A percentile compares a stretch with the other conserved stretches of the same genome.
These are phyloP conservation scores for Orchesellides sinensis DNA, from an alignment of 2,888 invertebrate species.

Conservation along the genomic window DNA sequence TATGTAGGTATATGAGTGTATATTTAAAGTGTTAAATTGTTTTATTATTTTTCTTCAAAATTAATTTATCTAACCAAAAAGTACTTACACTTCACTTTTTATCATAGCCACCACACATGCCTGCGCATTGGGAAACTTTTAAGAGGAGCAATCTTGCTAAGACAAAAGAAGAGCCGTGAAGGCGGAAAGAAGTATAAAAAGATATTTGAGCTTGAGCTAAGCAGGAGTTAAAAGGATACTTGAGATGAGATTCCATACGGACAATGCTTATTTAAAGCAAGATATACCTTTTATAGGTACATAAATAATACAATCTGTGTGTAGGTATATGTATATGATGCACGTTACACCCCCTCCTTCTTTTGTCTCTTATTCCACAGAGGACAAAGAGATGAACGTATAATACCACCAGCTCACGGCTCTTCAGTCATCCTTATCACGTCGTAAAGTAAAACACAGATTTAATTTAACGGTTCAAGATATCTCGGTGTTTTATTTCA, in stretches of 20 bases:
- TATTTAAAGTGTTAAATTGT: conserved; percentile 42
- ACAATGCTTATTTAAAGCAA: no score
- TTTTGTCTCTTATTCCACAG: no score
- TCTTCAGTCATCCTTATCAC: conserved; percentile 59
- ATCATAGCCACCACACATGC: conserved; percentile 51
- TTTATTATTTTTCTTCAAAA: conserved; percentile 38
- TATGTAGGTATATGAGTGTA: background rate
- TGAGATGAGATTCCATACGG: conserved; percentile 7
- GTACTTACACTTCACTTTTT: conserved; percentile 16
- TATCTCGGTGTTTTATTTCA: conserved; percentile 60
- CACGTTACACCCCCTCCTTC: no score
- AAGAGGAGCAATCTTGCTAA: no score
- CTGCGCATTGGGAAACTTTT: conserved; percentile 38
- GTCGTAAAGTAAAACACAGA: conserved; percentile 62
- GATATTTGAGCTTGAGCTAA: background rate
- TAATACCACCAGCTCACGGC: conserved; percentile 15
- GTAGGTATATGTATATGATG: no score
- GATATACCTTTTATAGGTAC: no score
- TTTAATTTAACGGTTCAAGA: conserved; percentile 60
- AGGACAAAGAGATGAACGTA: no score
- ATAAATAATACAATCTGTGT: no score
- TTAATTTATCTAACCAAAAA: conserved; percentile 43
- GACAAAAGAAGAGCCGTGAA: conserved; percentile 10
- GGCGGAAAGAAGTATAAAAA: conserved; percentile 28
- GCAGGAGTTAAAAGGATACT: background rate